Evolutionary conservation across 2,797 vertebrate genomes (phyloP).

Genomic region (Pygocentrus nattereri): DNA sequence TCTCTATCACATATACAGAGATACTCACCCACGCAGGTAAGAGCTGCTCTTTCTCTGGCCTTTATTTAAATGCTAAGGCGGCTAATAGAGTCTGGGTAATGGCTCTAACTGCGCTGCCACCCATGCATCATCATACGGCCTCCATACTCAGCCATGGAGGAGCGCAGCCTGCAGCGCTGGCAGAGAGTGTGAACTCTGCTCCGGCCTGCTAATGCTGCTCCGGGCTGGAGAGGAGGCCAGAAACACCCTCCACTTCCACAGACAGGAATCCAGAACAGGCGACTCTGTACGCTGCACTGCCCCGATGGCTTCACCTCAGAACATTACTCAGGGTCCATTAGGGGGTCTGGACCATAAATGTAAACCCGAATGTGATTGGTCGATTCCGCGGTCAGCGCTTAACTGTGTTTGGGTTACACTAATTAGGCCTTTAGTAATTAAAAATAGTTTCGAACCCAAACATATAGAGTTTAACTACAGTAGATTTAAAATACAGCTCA

Average conservation of each 20-base stretch:
- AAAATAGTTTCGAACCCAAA: no score
- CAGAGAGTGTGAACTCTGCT: neutral
- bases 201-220: neutral
- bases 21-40: neutral
- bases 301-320: no score
- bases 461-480: no score
- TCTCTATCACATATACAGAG: neutral
- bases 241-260: neutral
- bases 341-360: no score
- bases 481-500: no score
- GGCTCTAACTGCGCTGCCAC: neutral
- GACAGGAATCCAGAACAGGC: neutral
- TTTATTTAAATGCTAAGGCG: conserved; percentile 8
- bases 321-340: no score
- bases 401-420: no score
- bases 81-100: neutral
- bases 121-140: neutral
- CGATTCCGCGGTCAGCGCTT: no score
- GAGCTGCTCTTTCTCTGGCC: neutral
- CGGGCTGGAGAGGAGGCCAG: neutral
- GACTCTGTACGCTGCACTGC: no score
- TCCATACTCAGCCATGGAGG: neutral
- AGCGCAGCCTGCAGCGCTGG: neutral
- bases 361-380: no score
- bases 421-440: no score